Evolutionary conservation across 2,888 invertebrate species (phyloP).

Genomic region (Branchipolynoe longqiensis): DNA sequence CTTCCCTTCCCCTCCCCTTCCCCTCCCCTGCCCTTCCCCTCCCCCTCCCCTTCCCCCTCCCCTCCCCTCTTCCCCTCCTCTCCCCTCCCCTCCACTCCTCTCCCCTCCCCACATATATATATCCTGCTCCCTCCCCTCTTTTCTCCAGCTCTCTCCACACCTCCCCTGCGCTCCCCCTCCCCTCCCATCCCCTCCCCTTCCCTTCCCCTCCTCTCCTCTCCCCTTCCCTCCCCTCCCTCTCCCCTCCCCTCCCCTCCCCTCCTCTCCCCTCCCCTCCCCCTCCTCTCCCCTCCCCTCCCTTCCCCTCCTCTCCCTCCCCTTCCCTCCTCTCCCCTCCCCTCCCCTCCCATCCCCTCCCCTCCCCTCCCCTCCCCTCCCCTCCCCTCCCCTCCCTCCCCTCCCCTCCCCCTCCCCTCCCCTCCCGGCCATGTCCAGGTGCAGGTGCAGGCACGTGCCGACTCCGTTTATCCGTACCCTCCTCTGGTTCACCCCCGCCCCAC

Average conservation of each 20-base stretch:
- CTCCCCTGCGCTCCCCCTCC: background rate
- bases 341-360: background rate
- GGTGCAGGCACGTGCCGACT: too few species aligned
- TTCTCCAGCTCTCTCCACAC: background rate
- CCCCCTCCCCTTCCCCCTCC: background rate
- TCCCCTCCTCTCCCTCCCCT: background rate
- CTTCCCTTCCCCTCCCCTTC: background rate
- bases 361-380: background rate
- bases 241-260: background rate
- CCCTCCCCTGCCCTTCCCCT: background rate
- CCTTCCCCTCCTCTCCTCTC: background rate
- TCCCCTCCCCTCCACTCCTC: background rate
- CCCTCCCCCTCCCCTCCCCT: background rate
- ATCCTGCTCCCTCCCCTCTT: background rate
- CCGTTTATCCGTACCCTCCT: too few species aligned
- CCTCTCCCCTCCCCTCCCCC: background rate
- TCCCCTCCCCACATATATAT: background rate
- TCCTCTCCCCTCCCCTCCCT: background rate
- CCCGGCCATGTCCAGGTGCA: too few species aligned
- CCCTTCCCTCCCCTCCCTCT: background rate
- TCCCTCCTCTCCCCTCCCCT: background rate
- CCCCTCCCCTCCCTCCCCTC: background rate
- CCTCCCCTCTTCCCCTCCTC: background rate
- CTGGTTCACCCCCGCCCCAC: too few species aligned
- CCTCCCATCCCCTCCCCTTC: background rate